Base-by-base conservation (phyloP, 1,140 invertebrate species). In the Sesamia nonagrioides region DNA sequence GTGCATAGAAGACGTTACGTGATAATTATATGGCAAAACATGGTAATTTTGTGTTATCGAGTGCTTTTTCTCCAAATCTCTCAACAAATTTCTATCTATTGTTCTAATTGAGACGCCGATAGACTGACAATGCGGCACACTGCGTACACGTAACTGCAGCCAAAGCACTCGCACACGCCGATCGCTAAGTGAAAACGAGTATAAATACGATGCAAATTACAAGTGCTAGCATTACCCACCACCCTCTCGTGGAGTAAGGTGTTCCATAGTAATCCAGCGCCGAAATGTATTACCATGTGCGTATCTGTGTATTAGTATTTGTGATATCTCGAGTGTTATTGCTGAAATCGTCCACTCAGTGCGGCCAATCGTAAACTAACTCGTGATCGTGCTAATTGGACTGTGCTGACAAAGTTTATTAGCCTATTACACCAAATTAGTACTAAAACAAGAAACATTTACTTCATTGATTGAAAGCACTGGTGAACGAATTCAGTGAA, bases 181-280 rank as follows among this genome's bases (percentile, higher is more conserved):
- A 73, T 74, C 13, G 74, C 61, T 86, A 82, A 91, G 92, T 88
- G 92, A 94, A 94, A 94, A 87, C 80, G 87, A 85, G 88, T 94
- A 94, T 94, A 94, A 88, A 94, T 93, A 88, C 92, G 90, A 93
- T 94, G 93, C 89, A 94, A 93, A 93, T 94, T 88, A 83, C 87
- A 87, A 88, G 81, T 86, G 86, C 87, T 82, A 76, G 89, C 93
- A 94, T 92, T 91, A 93, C 85, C 87, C 77, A 89, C 89, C 83
- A 92, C 88, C 88, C 89, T 92, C 85, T 82, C 87, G 86, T 82
- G 81, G 84, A 89, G 85, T 84, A 68, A 76, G 74, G 86, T 81
- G 83, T 86, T 78, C 56, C 81, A 86, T 68, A 80, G 75, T 75
- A 71, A 77, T 72, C 73, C 84, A 78, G 75, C 78, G 58, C 86